Percentiles rank a stretch among this genome's conserved stretches.
These are phyloP conservation scores for Drosophila paulistorum DNA, from an alignment of 1,140 invertebrate genomes.

Conservation along the genomic window DNA sequence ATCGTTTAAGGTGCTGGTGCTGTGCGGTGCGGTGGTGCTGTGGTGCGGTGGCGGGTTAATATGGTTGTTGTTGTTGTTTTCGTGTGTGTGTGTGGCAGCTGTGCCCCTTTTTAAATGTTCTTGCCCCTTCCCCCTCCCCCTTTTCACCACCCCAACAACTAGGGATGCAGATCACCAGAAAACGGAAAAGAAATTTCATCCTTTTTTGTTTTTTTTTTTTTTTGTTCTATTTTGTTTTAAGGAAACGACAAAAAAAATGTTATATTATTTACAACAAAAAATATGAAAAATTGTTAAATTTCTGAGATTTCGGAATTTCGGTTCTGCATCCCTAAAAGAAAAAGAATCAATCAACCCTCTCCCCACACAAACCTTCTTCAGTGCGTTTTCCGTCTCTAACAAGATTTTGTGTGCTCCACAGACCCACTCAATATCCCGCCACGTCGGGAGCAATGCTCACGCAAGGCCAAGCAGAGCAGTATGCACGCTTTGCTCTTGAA, in stretches of 20 bases:
- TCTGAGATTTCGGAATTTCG: too few species aligned
- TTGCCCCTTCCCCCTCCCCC: neutral
- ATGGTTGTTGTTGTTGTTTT: conserved; percentile 46
- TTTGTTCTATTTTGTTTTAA: too few species aligned
- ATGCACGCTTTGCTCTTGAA: conserved; percentile 77
- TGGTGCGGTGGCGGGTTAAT: conserved; percentile 9
- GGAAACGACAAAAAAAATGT: too few species aligned
- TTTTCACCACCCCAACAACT: too few species aligned
- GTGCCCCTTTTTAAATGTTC: neutral
- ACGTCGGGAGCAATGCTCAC: conserved; percentile 86
- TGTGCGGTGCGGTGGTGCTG: neutral
- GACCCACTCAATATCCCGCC: conserved; percentile 85
- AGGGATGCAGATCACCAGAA: too few species aligned
- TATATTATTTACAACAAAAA: too few species aligned
- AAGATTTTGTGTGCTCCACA: conserved; percentile 75
- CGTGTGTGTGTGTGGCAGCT: neutral
- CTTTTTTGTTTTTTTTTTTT: too few species aligned
- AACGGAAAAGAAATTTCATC: too few species aligned
- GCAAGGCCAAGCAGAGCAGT: conserved; percentile 86
- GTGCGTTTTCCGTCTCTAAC: conserved; percentile 47
- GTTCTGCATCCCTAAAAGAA: neutral
- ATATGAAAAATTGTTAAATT: too few species aligned
- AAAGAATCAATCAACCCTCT: neutral
- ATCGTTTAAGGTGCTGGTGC: neutral
- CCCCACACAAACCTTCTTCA: conserved; percentile 11